Percentiles rank a stretch among this genome's conserved stretches.
phyloP scores from a whole-genome alignment of 2,113 vertebrate species.

The Potamarius usumacintae region DNA sequence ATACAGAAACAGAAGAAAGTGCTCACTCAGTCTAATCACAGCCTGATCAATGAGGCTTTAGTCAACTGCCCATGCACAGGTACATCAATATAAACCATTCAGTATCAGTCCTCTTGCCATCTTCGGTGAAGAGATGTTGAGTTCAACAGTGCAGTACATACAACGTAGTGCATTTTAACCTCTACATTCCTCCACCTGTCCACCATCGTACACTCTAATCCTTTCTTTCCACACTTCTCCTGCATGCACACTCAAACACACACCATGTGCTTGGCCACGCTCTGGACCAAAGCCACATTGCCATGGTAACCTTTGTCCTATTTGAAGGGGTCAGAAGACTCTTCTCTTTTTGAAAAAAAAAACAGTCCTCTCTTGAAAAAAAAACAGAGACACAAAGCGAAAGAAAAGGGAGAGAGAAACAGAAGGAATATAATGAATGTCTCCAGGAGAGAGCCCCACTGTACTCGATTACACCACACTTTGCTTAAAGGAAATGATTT shows the following conservation, averaged over 20 bases:
- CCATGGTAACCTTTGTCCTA: constrained; percentile 85
- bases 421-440: constrained; percentile 85
- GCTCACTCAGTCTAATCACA: background rate
- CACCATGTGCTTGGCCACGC: constrained; percentile 52
- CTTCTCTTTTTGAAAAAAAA: constrained; percentile 60
- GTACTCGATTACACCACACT: constrained; percentile 88
- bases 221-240: background rate
- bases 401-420: constrained; percentile 1
- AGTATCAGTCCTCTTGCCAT: background rate
- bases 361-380: constrained; percentile 64
- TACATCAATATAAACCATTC: background rate
- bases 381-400: constrained; percentile 35
- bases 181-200: background rate
- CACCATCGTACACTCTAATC: background rate
- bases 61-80: background rate
- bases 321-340: constrained; percentile 87
- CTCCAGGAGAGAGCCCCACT: constrained; percentile 87
- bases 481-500: constrained; percentile 97
- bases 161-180: background rate
- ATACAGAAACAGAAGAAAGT: constrained; percentile 12
- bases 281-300: constrained; percentile 76
- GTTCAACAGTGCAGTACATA: background rate
- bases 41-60: background rate
- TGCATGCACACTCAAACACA: background rate
- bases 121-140: background rate